phyloP scores from a whole-genome alignment of 1,140 invertebrate species.

The Drosophila pectinifera region DNA sequence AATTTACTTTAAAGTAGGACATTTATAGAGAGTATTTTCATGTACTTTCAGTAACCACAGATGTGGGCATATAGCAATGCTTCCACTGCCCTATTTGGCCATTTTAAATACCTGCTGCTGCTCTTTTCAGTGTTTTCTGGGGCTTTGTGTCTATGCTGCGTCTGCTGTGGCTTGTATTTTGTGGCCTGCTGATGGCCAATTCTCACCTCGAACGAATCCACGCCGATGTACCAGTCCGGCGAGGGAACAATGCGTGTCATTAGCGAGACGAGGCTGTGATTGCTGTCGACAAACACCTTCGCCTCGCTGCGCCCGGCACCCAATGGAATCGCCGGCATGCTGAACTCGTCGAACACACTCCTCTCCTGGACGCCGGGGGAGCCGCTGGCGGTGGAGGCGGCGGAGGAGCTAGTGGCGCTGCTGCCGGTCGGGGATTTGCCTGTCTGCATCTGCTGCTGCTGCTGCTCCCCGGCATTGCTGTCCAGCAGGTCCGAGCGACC shows the following conservation, averaged over 20 bases:
- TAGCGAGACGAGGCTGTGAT: constrained; percentile 94
- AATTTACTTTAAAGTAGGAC: neutral
- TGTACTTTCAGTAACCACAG: neutral
- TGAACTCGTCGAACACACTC: constrained; percentile 92
- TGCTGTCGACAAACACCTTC: constrained; percentile 95
- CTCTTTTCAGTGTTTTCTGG: constrained; percentile 11
- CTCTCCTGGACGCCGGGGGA: constrained; percentile 53
- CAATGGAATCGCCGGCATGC: constrained; percentile 90
- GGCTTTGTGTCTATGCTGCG: neutral
- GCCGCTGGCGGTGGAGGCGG: constrained; percentile 5
- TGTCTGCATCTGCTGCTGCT: constrained; percentile 69
- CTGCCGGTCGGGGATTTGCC: constrained; percentile 30
- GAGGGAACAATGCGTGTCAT: constrained; percentile 96
- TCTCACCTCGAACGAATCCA: constrained; percentile 92
- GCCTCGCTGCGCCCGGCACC: constrained; percentile 92
- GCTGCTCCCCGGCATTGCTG: constrained; percentile 85
- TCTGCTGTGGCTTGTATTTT: constrained; percentile 8
- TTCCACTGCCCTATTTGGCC: too few species aligned
- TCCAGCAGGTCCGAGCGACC: constrained; percentile 91
- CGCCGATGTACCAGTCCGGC: constrained; percentile 99
- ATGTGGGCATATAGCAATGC: neutral
- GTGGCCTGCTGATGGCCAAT: neutral
- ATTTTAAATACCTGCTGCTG: too few species aligned
- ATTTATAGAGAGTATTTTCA: too few species aligned
- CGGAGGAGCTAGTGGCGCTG: neutral